These are phyloP conservation scores for Piaya cayana DNA, from an alignment of 2,113 vertebrate species.

Conservation along the genomic window DNA sequence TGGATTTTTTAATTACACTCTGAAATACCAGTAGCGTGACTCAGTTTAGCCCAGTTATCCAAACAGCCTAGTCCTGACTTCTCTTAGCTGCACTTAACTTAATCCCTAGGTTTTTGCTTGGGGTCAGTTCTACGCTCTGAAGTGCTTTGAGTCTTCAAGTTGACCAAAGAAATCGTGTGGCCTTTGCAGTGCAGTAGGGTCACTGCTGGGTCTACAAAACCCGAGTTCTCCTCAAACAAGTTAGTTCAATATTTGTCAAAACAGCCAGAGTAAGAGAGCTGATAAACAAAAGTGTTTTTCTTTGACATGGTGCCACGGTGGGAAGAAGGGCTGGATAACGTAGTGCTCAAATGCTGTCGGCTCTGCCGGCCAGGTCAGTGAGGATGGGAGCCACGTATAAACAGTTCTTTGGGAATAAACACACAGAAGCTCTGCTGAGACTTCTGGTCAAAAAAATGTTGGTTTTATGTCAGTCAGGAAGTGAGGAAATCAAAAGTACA, in stretches of 20 bases:
- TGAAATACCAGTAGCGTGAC: background rate
- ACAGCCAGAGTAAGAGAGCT: background rate
- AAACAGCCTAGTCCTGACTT: background rate
- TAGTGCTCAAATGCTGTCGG: background rate
- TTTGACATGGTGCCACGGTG: background rate
- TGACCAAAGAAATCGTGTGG: background rate
- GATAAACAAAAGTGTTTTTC: background rate
- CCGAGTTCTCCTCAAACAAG: background rate
- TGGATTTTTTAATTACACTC: background rate
- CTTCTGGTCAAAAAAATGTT: constrained; percentile 30
- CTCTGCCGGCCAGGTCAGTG: background rate
- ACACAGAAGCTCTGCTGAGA: constrained; percentile 37
- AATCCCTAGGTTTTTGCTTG: background rate
- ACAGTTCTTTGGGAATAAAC: constrained; percentile 2
- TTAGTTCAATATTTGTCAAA: background rate
- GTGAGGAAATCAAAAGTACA: constrained; percentile 50
- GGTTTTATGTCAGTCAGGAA: constrained; percentile 40
- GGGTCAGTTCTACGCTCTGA: background rate
- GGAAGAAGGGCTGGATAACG: background rate
- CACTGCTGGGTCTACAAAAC: background rate
- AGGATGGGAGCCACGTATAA: background rate
- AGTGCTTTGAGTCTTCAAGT: background rate
- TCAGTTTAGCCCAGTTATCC: background rate
- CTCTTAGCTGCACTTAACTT: background rate
- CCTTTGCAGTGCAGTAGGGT: background rate